Evolutionary conservation across 2,888 invertebrate species (phyloP).

Genomic region (Drosophila meridionalis): DNA sequence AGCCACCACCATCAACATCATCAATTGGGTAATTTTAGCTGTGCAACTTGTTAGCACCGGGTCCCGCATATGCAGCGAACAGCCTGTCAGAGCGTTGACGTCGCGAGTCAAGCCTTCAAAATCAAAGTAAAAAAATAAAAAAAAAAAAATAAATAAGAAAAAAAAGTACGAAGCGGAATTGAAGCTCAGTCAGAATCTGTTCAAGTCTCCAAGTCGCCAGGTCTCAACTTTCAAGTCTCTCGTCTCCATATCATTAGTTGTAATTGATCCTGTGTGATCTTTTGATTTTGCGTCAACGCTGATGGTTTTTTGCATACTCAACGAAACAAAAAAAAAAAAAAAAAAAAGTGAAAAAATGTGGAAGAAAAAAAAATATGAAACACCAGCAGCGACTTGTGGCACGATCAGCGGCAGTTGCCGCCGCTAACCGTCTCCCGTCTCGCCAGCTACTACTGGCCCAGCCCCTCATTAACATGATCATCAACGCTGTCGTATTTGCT

Average conservation of each 20-base stretch:
- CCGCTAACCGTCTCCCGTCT: background rate
- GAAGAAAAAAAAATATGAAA: slow-evolving; percentile 19
- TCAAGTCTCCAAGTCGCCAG: slow-evolving; percentile 7
- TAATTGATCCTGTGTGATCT: slow-evolving; percentile 82
- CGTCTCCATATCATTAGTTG: slow-evolving; percentile 80
- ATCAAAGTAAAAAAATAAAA: slow-evolving; percentile 9
- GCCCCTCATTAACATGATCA: slow-evolving; percentile 82
- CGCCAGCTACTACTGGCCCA: slow-evolving; percentile 28
- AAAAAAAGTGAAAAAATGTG: slow-evolving; percentile 13
- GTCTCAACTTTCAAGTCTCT: slow-evolving; percentile 19
- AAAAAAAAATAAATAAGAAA: background rate
- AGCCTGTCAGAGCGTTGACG: slow-evolving; percentile 64
- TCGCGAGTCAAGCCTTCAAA: slow-evolving; percentile 61
- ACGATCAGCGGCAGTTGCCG: slow-evolving; percentile 42
- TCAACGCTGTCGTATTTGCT: slow-evolving; percentile 81
- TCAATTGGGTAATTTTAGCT: slow-evolving; percentile 80
- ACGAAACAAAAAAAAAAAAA: slow-evolving; percentile 4
- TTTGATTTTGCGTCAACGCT: slow-evolving; percentile 81
- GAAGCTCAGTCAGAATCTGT: slow-evolving; percentile 26
- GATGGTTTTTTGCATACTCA: slow-evolving; percentile 62
- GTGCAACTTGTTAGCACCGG: slow-evolving; percentile 78
- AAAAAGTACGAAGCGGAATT: slow-evolving; percentile 7
- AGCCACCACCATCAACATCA: slow-evolving; percentile 35
- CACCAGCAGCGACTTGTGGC: slow-evolving; percentile 61
- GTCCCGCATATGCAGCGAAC: slow-evolving; percentile 60